phyloP scores from a whole-genome alignment of 2,113 vertebrate genomes.

The Colius striatus region DNA sequence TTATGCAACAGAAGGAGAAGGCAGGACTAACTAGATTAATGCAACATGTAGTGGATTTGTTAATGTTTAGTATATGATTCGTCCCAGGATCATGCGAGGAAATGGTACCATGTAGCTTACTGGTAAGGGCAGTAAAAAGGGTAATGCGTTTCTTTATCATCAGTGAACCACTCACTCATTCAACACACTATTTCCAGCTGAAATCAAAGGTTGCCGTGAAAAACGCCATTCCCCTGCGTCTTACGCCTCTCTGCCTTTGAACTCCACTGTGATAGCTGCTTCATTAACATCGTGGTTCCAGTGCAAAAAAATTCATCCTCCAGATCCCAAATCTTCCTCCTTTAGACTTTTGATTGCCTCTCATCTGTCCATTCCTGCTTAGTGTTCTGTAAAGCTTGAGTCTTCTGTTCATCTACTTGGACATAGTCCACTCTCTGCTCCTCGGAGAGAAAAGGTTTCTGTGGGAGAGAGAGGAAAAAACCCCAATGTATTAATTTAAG shows the following conservation, averaged over 20 bases:
- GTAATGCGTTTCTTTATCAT: constrained; percentile 8
- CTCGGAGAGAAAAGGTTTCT: constrained; percentile 91
- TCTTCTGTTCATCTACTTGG: constrained; percentile 95
- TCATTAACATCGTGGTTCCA: constrained; percentile 44
- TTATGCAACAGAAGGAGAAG: constrained; percentile 36
- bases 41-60: constrained; percentile 62
- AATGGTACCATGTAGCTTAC: constrained; percentile 63
- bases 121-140: constrained; percentile 23
- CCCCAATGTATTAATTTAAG: background rate
- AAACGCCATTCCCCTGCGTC: background rate
- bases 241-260: background rate
- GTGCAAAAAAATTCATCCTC: constrained; percentile 26
- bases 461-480: background rate
- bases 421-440: constrained; percentile 95
- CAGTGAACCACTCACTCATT: constrained; percentile 21
- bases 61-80: constrained; percentile 22
- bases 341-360: constrained; percentile 90
- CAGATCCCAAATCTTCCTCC: background rate
- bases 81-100: constrained; percentile 20
- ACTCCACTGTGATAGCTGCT: constrained; percentile 35
- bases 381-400: constrained; percentile 95
- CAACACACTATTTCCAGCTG: constrained; percentile 1
- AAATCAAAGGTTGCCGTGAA: constrained; percentile 29
- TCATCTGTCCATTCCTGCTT: constrained; percentile 95
- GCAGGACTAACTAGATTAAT: constrained; percentile 42